Conservation (phyloP, 2,797 vertebrate genomes). For the Remorina albescens region DNA sequence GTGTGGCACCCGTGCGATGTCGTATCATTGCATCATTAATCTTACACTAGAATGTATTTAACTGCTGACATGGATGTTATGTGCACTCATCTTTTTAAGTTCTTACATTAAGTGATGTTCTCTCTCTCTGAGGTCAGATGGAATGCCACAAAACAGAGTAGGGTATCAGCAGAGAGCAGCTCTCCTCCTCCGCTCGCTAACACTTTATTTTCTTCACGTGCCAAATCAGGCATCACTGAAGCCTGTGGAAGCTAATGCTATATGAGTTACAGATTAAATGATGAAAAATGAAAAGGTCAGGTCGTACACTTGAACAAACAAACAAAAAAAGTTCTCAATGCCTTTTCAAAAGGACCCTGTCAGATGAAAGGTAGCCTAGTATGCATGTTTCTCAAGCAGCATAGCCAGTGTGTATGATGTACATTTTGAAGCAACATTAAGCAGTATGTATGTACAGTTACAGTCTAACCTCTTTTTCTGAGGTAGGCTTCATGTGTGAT, state of each 20-base stretch:
- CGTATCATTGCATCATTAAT: conserved; percentile 18
- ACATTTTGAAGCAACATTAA: conserved; percentile 52
- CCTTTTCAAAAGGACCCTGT: conserved; percentile 64
- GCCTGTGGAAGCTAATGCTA: conserved; percentile 38
- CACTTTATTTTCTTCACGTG: conserved; percentile 22
- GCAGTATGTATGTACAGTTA: conserved; percentile 46
- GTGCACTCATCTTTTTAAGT: conserved; percentile 23
- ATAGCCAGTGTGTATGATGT: conserved; percentile 57
- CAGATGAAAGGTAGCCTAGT: conserved; percentile 52
- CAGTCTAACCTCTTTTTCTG: conserved; percentile 49
- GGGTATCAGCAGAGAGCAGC: background rate
- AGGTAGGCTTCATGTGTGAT: conserved; percentile 36
- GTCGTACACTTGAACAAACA: conserved; percentile 67
- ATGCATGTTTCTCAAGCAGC: conserved; percentile 75
- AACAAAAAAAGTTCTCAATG: conserved; percentile 62
- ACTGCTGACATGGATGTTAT: conserved; percentile 50
- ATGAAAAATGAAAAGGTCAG: conserved; percentile 16
- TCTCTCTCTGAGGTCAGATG: conserved; percentile 3
- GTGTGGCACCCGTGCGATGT: conserved; percentile 8
- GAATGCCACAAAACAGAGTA: conserved; percentile 14
- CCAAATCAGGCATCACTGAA: conserved; percentile 49
- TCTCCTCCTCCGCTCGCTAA: background rate
- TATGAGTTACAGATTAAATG: conserved; percentile 26
- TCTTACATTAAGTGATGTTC: conserved; percentile 8
- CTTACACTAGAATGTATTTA: conserved; percentile 63